These are phyloP conservation scores for Pseudomyrmex gracilis DNA, from an alignment of 1,140 invertebrate genomes.

Conservation along the genomic window DNA sequence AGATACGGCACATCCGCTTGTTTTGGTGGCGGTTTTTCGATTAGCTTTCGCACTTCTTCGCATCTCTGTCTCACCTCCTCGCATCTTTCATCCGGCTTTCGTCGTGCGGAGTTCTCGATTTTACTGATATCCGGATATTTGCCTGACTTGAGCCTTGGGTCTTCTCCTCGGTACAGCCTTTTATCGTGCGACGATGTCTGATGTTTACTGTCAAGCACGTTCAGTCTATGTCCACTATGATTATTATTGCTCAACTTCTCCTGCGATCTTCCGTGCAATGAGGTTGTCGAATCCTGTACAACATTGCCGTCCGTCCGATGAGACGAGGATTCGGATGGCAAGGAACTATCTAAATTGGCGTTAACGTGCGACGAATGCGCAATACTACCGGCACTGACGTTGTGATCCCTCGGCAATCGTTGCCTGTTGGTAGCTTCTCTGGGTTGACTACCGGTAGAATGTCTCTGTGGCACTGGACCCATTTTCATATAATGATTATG, in stretches of 20 bases:
- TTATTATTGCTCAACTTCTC: constrained; percentile 78
- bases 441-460: constrained; percentile 69
- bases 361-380: constrained; percentile 51
- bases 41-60: constrained; percentile 82
- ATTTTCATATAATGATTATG: constrained; percentile 82
- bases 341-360: constrained; percentile 31
- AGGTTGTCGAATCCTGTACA: constrained; percentile 55
- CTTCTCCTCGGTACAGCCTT: constrained; percentile 66
- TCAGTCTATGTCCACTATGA: constrained; percentile 69
- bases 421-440: constrained; percentile 75
- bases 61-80: constrained; percentile 73
- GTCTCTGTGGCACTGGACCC: constrained; percentile 71
- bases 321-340: constrained; percentile 39
- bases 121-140: constrained; percentile 71
- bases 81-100: constrained; percentile 74
- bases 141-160: constrained; percentile 74
- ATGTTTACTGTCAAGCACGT: constrained; percentile 64
- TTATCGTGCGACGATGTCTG: constrained; percentile 67
- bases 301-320: constrained; percentile 48
- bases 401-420: constrained; percentile 77
- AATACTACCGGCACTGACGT: constrained; percentile 38
- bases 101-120: constrained; percentile 62
- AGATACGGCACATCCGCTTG: constrained; percentile 77
- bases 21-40: constrained; percentile 81
- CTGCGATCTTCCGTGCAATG: constrained; percentile 57